Conservation (phyloP, 2,797 vertebrate species). For the Thamnophis elegans region DNA sequence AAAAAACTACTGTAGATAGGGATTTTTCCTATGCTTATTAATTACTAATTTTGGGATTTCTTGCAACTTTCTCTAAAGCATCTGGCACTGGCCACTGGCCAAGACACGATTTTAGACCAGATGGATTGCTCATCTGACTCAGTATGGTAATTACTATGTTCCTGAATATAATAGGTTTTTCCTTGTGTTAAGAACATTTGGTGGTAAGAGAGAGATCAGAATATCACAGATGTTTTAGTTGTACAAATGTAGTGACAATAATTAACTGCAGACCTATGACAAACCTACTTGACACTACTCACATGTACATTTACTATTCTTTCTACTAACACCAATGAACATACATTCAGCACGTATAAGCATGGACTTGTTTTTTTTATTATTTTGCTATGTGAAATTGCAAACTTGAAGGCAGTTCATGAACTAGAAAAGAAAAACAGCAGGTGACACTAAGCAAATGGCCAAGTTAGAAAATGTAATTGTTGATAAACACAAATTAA, state of each 20-base stretch:
- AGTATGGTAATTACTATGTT: slow-evolving; percentile 17
- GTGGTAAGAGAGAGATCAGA: neutral
- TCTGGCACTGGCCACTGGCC: slow-evolving; percentile 13
- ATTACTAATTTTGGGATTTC: slow-evolving; percentile 43
- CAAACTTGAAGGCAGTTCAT: slow-evolving; percentile 1
- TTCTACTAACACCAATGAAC: neutral
- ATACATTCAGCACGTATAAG: neutral
- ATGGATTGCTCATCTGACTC: slow-evolving; percentile 6
- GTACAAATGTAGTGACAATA: slow-evolving; percentile 15
- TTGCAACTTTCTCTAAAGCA: slow-evolving; percentile 33
- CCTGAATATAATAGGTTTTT: neutral
- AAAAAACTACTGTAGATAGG: slow-evolving; percentile 19
- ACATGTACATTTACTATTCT: fast-evolving
- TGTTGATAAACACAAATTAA: neutral
- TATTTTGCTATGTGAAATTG: neutral
- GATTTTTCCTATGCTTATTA: slow-evolving; percentile 31
- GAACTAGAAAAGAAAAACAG: neutral
- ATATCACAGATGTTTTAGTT: neutral
- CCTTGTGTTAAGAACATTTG: slow-evolving; percentile 7
- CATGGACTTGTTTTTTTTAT: neutral
- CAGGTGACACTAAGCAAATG: neutral
- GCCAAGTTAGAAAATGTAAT: neutral
- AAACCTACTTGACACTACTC: neutral
- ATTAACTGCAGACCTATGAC: slow-evolving; percentile 16
- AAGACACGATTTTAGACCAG: slow-evolving; percentile 23